Percentiles rank a stretch among this genome's conserved stretches.
Evolutionary conservation across 2,888 invertebrate genomes (phyloP).

Genomic region (Onthophagus sagittarius): DNA sequence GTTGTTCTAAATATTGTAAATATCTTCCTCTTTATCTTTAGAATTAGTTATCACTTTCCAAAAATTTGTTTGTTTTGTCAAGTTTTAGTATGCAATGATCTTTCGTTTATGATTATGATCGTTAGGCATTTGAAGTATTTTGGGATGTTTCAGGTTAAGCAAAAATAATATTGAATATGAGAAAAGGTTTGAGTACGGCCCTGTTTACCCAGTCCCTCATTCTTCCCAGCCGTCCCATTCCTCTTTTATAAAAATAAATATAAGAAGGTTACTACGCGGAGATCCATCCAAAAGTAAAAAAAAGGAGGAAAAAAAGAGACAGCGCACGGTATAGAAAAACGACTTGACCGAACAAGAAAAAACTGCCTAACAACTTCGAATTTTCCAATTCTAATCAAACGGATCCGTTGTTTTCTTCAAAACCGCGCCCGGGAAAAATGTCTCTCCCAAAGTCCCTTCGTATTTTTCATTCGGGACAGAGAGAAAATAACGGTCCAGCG

Average conservation of each 20-base stretch:
- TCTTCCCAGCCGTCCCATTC: neutral
- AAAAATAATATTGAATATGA: too few species aligned
- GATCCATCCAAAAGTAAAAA: neutral
- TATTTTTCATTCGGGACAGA: conserved; percentile 13
- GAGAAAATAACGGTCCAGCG: conserved; percentile 17
- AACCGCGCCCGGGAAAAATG: neutral
- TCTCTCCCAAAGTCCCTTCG: neutral
- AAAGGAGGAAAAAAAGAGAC: neutral
- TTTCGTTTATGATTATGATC: too few species aligned
- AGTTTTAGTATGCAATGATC: too few species aligned
- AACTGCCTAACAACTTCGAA: neutral
- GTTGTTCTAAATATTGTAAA: too few species aligned
- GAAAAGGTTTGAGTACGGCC: neutral
- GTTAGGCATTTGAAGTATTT: too few species aligned
- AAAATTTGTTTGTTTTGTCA: too few species aligned
- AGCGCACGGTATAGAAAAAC: neutral
- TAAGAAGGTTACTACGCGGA: neutral
- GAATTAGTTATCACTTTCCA: too few species aligned
- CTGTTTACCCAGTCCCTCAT: neutral
- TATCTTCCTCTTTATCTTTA: too few species aligned
- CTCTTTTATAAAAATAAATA: neutral
- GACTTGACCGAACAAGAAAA: neutral
- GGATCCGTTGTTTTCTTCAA: neutral
- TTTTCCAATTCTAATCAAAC: neutral
- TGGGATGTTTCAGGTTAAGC: too few species aligned